Conservation (phyloP, 2,888 invertebrate species). For the Calameuta idolon region DNA sequence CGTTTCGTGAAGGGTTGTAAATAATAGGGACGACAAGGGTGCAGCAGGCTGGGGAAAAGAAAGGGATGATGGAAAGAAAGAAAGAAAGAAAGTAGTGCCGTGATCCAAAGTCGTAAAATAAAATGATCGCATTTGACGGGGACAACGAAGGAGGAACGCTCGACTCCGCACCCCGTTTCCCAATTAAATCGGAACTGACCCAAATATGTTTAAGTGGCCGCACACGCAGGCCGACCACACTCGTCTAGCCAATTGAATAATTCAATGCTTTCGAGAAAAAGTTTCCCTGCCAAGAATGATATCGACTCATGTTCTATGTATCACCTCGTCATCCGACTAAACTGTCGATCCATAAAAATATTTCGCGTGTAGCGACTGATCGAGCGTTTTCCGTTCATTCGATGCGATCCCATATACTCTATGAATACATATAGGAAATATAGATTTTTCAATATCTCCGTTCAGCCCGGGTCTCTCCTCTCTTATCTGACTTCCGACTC, state of each 20-base stretch:
- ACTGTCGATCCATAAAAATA: neutral
- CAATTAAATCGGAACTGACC: constrained; percentile 42
- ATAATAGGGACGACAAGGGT: neutral
- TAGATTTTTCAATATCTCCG: neutral
- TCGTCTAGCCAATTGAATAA: constrained; percentile 30
- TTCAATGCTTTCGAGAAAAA: constrained; percentile 28
- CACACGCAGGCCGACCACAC: constrained; percentile 3
- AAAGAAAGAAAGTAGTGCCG: constrained; percentile 15
- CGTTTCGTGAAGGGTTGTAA: constrained; percentile 3
- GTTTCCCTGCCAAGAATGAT: constrained; percentile 13
- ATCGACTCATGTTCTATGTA: constrained; percentile 19
- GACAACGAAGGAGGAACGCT: constrained; percentile 26
- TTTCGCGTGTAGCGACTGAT: neutral
- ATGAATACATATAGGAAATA: neutral
- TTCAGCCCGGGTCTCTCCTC: neutral
- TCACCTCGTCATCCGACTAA: constrained; percentile 11
- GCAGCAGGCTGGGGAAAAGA: neutral
- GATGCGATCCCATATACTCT: neutral
- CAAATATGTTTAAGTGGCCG: constrained; percentile 25
- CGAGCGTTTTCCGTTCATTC: neutral
- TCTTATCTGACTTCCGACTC: neutral
- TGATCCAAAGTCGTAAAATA: constrained; percentile 24
- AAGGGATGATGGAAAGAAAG: neutral
- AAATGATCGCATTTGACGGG: constrained; percentile 26
- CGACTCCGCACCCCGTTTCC: constrained; percentile 27